Conservation (phyloP, 1,140 invertebrate species). For the Drosophila tristis region DNA sequence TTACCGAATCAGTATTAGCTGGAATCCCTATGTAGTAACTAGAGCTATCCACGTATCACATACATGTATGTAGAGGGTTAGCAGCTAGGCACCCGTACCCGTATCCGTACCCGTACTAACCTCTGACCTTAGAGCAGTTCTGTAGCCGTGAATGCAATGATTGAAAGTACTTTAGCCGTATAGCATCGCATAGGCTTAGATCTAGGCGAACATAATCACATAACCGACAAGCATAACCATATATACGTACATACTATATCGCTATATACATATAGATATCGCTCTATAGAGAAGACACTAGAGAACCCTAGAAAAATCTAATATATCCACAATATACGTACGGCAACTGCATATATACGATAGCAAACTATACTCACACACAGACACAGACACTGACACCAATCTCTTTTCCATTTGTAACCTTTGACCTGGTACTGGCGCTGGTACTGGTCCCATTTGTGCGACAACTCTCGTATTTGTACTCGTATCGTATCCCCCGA, state of each 20-base stretch:
- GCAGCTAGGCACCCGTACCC: conserved; percentile 36
- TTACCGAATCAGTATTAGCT: conserved; percentile 41
- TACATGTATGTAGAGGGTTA: conserved; percentile 17
- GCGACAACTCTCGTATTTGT: too few relatives aligned
- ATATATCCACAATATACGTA: conserved; percentile 7
- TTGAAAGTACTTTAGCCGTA: conserved; percentile 9
- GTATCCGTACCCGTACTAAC: not conserved
- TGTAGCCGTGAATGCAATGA: conserved; percentile 22
- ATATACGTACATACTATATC: conserved; percentile 12
- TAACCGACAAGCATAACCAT: conserved; percentile 18
- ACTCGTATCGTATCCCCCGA: not conserved
- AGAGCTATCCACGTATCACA: conserved; percentile 29
- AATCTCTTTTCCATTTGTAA: conserved; percentile 18
- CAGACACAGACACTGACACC: conserved; percentile 16
- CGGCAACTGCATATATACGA: conserved; percentile 19
- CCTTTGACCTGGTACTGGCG: conserved; percentile 19
- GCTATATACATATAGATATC: conserved; percentile 4
- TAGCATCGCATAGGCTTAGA: conserved; percentile 29
- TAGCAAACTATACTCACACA: conserved; percentile 38
- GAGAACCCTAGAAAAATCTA: conserved; percentile 37
- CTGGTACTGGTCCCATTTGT: too few relatives aligned
- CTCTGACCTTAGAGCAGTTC: conserved; percentile 18
- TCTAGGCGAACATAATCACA: conserved; percentile 42
- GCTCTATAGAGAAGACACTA: conserved; percentile 6
- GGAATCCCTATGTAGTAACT: conserved; percentile 36